Conservation (phyloP, 2,113 vertebrate genomes). For the Hemiprocne comata region DNA sequence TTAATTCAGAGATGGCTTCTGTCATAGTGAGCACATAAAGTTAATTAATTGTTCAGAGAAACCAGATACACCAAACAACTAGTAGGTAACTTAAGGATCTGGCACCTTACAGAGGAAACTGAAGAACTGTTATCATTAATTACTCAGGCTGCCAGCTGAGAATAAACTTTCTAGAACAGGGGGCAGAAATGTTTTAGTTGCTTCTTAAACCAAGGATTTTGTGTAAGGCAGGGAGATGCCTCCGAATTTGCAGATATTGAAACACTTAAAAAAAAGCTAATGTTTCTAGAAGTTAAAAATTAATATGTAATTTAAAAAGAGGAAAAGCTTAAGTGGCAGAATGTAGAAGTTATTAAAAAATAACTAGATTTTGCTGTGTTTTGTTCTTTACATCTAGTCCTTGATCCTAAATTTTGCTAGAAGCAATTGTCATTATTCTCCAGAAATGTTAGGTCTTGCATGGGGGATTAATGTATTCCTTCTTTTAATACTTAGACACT, state of each 20-base stretch:
- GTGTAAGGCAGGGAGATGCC: background rate
- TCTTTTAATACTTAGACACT: background rate
- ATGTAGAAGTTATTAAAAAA: background rate
- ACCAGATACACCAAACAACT: background rate
- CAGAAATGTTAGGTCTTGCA: background rate
- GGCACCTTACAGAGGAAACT: background rate
- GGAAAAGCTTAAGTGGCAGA: background rate
- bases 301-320: background rate
- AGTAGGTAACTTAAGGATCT: background rate
- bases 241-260: background rate
- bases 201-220: background rate
- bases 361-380: background rate
- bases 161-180: background rate
- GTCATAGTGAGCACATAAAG: background rate
- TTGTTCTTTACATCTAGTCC: background rate
- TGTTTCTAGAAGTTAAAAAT: background rate
- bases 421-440: background rate
- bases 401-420: background rate
- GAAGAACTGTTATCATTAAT: background rate
- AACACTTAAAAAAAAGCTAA: background rate
- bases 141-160: background rate
- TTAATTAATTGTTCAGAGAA: background rate
- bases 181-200: background rate
- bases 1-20: background rate
- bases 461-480: background rate